Percentiles rank a stretch among this genome's conserved stretches.
Evolutionary conservation across 2,113 vertebrate genomes (phyloP).

Genomic region (Mesocricetus auratus): DNA sequence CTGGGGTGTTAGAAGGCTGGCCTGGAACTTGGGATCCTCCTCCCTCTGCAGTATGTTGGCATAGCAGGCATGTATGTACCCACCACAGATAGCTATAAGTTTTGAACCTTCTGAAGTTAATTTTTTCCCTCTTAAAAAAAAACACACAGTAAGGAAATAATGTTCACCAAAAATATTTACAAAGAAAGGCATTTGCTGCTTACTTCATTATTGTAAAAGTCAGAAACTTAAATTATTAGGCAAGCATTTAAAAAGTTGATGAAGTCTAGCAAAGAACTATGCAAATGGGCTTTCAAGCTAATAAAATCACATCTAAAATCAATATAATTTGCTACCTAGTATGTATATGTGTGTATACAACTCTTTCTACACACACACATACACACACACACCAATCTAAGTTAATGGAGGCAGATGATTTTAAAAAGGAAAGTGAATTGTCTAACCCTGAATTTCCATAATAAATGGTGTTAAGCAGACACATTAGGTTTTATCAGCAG

Average conservation of each 20-base stretch:
- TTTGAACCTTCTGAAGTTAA: neutral
- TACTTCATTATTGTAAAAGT: neutral
- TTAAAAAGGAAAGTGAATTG: neutral
- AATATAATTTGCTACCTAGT: neutral
- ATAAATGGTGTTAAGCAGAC: neutral
- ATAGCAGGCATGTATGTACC: too few species aligned
- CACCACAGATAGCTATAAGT: too few species aligned
- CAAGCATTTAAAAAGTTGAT: neutral
- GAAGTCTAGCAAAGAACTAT: neutral
- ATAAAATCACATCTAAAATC: conserved; percentile 21
- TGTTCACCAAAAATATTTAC: neutral
- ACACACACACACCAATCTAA: neutral
- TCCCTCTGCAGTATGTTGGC: too few species aligned
- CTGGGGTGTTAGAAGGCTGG: too few species aligned
- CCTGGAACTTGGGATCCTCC: too few species aligned
- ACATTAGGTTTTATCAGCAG: conserved; percentile 13
- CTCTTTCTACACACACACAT: neutral
- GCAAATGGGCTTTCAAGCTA: neutral
- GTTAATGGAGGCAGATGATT: neutral
- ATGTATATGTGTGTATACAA: neutral
- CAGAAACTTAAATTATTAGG: conserved; percentile 8
- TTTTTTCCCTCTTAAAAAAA: neutral
- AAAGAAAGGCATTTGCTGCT: neutral
- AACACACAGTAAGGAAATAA: neutral
- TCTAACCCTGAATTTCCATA: neutral